A percentile compares a stretch with the other conserved stretches of the same genome.
Evolutionary conservation across 2,888 invertebrate species (phyloP).

Genomic region (Aspidiotus destructor): DNA sequence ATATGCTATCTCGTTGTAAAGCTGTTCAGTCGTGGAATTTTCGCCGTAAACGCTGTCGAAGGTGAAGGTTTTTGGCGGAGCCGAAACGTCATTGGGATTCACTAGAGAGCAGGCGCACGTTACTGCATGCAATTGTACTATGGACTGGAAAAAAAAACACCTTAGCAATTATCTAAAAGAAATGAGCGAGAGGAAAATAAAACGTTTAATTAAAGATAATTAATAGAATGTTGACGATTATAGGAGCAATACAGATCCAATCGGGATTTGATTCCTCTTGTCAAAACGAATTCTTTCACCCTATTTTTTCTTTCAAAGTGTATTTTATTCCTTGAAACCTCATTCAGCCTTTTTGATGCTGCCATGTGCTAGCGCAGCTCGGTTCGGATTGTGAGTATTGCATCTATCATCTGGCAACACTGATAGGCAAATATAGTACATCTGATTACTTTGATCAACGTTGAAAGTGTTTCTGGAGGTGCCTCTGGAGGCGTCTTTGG

Average conservation of each 20-base stretch:
- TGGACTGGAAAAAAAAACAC: slow-evolving; percentile 46
- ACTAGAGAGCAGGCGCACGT: slow-evolving; percentile 52
- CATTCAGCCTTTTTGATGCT: too few species aligned
- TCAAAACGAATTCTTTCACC: too few species aligned
- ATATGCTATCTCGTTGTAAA: slow-evolving; percentile 80
- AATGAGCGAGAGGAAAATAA: not conserved
- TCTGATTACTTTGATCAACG: too few species aligned
- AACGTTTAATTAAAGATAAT: not conserved
- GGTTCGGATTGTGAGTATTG: too few species aligned
- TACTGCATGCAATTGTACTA: slow-evolving; percentile 55
- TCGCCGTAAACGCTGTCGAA: slow-evolving; percentile 76
- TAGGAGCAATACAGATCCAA: not conserved
- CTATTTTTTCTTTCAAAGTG: too few species aligned
- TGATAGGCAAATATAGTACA: too few species aligned
- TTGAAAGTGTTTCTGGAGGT: too few species aligned
- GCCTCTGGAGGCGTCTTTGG: too few species aligned
- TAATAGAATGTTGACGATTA: not conserved
- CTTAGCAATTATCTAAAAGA: not conserved
- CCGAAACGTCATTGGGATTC: slow-evolving; percentile 52
- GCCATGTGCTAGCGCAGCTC: too few species aligned
- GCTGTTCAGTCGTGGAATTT: slow-evolving; percentile 67
- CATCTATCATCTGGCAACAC: too few species aligned
- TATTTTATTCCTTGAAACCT: too few species aligned
- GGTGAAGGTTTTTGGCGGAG: slow-evolving; percentile 59
- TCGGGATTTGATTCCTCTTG: too few species aligned